These are phyloP conservation scores for Ladona fulva DNA, from an alignment of 1,140 invertebrate species.

Conservation along the genomic window DNA sequence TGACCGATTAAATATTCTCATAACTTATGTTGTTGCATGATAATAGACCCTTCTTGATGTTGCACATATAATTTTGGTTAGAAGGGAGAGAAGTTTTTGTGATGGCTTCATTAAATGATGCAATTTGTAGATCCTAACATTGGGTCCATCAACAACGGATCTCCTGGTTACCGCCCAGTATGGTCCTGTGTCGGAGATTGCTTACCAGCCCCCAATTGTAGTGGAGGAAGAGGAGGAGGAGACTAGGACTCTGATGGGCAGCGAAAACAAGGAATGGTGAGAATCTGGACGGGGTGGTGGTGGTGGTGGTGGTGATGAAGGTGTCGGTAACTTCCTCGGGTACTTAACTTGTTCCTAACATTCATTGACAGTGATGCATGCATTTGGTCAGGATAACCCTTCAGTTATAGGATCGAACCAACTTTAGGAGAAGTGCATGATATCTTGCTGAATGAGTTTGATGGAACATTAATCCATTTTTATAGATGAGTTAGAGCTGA, in stretches of 20 bases:
- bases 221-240: constrained; percentile 50
- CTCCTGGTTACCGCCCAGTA: constrained; percentile 55
- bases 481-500: too few species aligned
- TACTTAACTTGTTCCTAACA: not conserved
- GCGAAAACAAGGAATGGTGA: constrained; percentile 55
- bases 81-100: too few species aligned
- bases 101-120: too few species aligned
- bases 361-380: constrained; percentile 5
- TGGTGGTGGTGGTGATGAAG: not conserved
- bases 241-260: constrained; percentile 54
- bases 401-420: too few species aligned
- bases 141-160: constrained; percentile 61
- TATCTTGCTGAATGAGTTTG: too few species aligned
- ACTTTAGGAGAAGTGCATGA: too few species aligned
- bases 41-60: too few species aligned
- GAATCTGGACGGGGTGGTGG: constrained; percentile 19
- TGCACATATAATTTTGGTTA: too few species aligned
- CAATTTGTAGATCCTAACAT: constrained; percentile 30
- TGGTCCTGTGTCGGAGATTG: constrained; percentile 54
- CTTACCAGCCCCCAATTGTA: constrained; percentile 43
- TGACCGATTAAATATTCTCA: too few species aligned
- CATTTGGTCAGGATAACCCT: too few species aligned
- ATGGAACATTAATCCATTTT: too few species aligned
- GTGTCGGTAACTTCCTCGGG: constrained; percentile 12
- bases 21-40: too few species aligned